Base-by-base conservation (phyloP, 2,888 invertebrate genomes). In the Yponomeuta plumbellus region DNA sequence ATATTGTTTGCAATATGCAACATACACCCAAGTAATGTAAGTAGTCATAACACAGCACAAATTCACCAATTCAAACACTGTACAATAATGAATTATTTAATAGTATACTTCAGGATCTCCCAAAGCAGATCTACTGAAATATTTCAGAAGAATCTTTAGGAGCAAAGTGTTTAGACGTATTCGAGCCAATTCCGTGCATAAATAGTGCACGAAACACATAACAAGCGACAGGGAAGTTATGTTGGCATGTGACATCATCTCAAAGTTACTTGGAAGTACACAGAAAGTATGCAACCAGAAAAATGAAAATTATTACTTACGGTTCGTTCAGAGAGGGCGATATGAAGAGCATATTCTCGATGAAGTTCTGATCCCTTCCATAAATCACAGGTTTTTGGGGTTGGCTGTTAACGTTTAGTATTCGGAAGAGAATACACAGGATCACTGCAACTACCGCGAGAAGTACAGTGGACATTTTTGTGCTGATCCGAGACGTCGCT, bases 391-490 rank as follows among this genome's bases (percentile, higher is more conserved):
- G 96, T 85, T 94, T 95, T 76, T 95, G 93, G 52, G 96, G 94
- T 80, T 95, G 94, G 79, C 96, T 96, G 86, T 96, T 96, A 70
- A 97, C 96, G 85, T 97, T 97, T 73, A 97, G 87, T 82, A 97
- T 95, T 82, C 96, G 93, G 82, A 97, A 96, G 72, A 97, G 92
- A 77, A 96, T 93, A 86, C 96, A 96, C 70, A 97, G 90, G 76
- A 97, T 95, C 69, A 97, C 95, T 71, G 96, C 97, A 74, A 96
- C 90, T 68, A 95, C 94, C 70, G 96, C 96, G 75, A 97, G 87
- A 73, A 96, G 92, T 70, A 96, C 96, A 71, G 96, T 96, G 76
- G 96, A 96, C 96, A 96, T 96, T 79, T 74, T 86, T 58, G 56
- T 59, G 52, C 20, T 20, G 23, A 52, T 44, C 10, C 20, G 17